Percentiles rank a stretch among this genome's conserved stretches.
phyloP scores from a whole-genome alignment of 2,113 vertebrate species.

The Prunella fulvescens region DNA sequence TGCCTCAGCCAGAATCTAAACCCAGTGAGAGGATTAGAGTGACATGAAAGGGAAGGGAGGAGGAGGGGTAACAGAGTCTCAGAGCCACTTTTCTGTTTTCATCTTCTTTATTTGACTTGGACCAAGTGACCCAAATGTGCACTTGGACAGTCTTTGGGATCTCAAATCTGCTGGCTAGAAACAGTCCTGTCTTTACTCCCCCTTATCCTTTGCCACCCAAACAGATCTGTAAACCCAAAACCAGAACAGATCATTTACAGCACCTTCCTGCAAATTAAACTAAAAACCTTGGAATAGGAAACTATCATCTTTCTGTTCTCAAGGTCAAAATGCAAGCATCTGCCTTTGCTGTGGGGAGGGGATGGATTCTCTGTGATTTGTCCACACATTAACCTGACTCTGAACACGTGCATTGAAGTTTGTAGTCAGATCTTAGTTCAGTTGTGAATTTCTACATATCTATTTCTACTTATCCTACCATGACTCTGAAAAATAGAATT shows the following conservation, averaged over 20 bases:
- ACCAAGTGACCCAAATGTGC: neutral
- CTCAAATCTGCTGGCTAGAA: neutral
- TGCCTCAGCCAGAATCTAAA: neutral
- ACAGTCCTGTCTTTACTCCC: neutral
- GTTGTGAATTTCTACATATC: neutral
- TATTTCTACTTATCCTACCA: neutral
- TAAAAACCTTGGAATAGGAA: neutral
- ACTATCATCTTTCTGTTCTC: neutral
- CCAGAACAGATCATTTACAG: neutral
- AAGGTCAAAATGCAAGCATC: neutral
- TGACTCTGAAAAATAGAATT: neutral
- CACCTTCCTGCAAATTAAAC: neutral
- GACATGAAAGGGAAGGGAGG: neutral
- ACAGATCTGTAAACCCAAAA: neutral
- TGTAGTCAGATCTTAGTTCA: neutral
- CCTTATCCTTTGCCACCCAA: neutral
- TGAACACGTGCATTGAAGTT: neutral
- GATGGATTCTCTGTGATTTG: neutral
- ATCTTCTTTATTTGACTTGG: neutral
- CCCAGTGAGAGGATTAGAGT: neutral
- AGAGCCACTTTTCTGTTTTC: neutral
- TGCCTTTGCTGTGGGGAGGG: neutral
- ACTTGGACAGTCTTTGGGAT: neutral
- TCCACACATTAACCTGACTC: neutral
- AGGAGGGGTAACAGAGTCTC: fast-evolving